Percentiles rank a stretch among this genome's conserved stretches.
These are phyloP conservation scores for Rhinopomastus cyanomelas DNA, from an alignment of 2,113 vertebrate species.

Conservation along the genomic window DNA sequence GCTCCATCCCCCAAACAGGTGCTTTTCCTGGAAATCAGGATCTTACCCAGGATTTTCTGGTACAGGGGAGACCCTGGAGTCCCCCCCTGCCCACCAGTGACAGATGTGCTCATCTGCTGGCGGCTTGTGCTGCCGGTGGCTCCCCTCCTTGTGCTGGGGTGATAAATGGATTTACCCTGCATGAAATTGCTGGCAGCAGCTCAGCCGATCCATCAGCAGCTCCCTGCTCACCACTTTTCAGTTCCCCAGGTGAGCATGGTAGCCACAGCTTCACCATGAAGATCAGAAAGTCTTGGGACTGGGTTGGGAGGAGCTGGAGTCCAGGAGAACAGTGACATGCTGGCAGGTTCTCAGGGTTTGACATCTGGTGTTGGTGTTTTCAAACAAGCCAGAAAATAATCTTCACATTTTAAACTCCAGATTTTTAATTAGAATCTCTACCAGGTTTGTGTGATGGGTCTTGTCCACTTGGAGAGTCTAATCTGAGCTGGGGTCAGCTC, in stretches of 20 bases:
- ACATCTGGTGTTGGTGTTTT: not conserved
- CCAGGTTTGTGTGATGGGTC: fast-evolving
- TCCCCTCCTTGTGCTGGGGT: not conserved
- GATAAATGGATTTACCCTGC: constrained; percentile 53
- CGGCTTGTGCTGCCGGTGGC: not conserved
- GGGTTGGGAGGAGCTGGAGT: not conserved
- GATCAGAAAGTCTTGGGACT: fast-evolving
- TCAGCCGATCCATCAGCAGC: constrained; percentile 10
- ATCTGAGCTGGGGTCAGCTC: fast-evolving
- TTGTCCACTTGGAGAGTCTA: not conserved
- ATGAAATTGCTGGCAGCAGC: constrained; percentile 41
- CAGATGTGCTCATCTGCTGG: constrained; percentile 45
- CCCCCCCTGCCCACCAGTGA: not conserved
- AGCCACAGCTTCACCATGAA: not conserved
- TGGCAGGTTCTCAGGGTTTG: not conserved
- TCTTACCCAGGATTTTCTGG: not conserved
- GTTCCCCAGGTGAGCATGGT: not conserved
- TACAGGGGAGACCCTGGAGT: not conserved
- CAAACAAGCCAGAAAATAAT: not conserved
- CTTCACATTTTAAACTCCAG: not conserved
- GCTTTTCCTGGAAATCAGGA: not conserved
- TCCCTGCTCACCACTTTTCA: constrained; percentile 7
- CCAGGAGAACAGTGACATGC: not conserved
- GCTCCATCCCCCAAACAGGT: not conserved
- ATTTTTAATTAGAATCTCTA: not conserved